Evolutionary conservation across 2,888 invertebrate species (phyloP).

Genomic region (Plagodis pulveraria): DNA sequence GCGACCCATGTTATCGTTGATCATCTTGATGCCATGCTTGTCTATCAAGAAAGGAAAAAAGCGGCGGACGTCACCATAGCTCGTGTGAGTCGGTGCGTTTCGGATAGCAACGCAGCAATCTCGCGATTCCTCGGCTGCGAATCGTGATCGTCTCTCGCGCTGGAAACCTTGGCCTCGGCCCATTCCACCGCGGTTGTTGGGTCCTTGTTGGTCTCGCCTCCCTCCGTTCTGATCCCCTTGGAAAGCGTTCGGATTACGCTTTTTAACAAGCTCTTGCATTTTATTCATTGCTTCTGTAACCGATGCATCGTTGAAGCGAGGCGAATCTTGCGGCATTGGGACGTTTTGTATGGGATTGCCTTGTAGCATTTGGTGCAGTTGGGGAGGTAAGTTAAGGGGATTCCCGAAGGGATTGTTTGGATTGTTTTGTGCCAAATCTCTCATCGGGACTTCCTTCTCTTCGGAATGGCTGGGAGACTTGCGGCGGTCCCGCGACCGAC

Average conservation of each 20-base stretch:
- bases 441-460: constrained; percentile 46
- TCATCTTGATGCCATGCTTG: constrained; percentile 93
- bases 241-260: constrained; percentile 86
- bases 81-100: constrained; percentile 90
- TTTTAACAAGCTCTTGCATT: constrained; percentile 79
- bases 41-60: constrained; percentile 94
- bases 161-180: constrained; percentile 43
- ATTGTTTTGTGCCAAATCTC: constrained; percentile 23
- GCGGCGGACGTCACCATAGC: constrained; percentile 92
- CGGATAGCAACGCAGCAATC: constrained; percentile 88
- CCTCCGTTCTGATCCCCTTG: constrained; percentile 64
- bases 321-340: constrained; percentile 40
- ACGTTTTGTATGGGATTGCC: constrained; percentile 47
- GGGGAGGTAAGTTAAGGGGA: constrained; percentile 29
- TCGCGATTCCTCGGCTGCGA: constrained; percentile 51
- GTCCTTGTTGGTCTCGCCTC: constrained; percentile 25
- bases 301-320: constrained; percentile 61
- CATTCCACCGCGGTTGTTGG: constrained; percentile 26
- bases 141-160: constrained; percentile 63
- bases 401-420: constrained; percentile 30
- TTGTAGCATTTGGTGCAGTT: constrained; percentile 37
- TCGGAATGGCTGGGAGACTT: constrained; percentile 70
- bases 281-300: constrained; percentile 67
- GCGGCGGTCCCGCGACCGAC: constrained; percentile 81
- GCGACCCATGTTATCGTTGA: constrained; percentile 91